Conservation (phyloP, 2,888 invertebrate genomes). For the Clanis bilineata region DNA sequence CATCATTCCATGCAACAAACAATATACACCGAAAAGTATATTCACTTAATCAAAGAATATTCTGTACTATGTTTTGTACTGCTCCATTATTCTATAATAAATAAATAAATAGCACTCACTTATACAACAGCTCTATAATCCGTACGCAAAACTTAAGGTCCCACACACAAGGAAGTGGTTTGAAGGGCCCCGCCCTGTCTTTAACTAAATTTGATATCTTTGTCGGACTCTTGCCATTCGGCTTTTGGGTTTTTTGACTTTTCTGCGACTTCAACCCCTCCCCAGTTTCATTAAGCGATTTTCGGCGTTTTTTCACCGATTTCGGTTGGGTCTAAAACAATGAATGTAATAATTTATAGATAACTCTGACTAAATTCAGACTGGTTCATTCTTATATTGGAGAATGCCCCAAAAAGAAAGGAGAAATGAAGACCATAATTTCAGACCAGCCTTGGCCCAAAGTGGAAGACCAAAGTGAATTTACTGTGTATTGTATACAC, state of each 20-base stretch:
- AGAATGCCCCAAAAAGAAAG: too few relatives aligned
- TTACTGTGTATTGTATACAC: too few relatives aligned
- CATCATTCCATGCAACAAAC: too few relatives aligned
- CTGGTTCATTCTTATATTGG: too few relatives aligned
- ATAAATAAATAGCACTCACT: conserved; percentile 36
- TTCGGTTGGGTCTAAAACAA: conserved; percentile 54
- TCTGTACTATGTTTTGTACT: neutral
- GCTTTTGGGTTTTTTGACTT: conserved; percentile 58
- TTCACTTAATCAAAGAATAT: too few relatives aligned
- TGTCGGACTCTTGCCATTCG: conserved; percentile 51
- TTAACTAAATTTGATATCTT: conserved; percentile 57
- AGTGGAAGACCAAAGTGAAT: too few relatives aligned
- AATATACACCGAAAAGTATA: too few relatives aligned
- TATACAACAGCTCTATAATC: conserved; percentile 61
- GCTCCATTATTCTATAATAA: neutral
- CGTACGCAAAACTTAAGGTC: conserved; percentile 55
- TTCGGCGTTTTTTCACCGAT: conserved; percentile 53
- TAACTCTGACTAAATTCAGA: too few relatives aligned
- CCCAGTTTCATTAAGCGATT: conserved; percentile 58
- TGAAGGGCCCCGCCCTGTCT: conserved; percentile 65
- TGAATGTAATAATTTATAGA: neutral
- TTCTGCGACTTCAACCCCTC: conserved; percentile 59
- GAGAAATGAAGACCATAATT: too few relatives aligned
- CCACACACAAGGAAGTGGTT: conserved; percentile 66
- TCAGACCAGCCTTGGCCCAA: too few relatives aligned